A percentile compares a stretch with the other conserved stretches of the same genome.
These are phyloP conservation scores for Nowickia ferox DNA, from an alignment of 2,888 invertebrate genomes.

Conservation along the genomic window DNA sequence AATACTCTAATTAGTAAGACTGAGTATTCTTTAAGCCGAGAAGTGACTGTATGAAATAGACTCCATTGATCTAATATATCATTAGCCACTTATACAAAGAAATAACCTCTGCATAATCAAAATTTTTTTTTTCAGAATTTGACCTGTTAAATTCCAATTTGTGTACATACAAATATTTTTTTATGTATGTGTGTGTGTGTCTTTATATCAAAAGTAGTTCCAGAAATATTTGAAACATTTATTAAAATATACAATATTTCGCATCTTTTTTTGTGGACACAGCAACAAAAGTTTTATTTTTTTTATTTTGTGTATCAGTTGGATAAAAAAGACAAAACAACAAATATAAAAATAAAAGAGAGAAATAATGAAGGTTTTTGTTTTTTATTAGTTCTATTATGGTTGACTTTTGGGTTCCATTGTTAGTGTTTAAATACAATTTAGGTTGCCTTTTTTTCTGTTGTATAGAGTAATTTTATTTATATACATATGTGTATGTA, in stretches of 20 bases:
- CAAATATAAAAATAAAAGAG: not conserved
- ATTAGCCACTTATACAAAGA: no score
- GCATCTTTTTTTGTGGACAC: not conserved
- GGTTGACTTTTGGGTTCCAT: conserved; percentile 54
- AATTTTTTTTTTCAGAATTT: not conserved
- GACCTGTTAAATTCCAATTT: not conserved
- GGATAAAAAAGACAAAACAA: not conserved
- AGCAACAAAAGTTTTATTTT: conserved; percentile 24
- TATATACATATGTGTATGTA: not conserved
- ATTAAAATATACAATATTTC: conserved; percentile 13
- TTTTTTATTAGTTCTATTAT: conserved; percentile 51
- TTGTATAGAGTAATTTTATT: no score
- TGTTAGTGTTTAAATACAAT: conserved; percentile 28
- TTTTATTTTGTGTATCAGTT: conserved; percentile 7
- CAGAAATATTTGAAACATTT: conserved; percentile 29
- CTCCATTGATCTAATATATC: no score
- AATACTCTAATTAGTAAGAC: no score
- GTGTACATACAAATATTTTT: conserved; percentile 4
- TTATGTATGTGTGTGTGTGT: not conserved
- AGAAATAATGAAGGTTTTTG: conserved; percentile 42
- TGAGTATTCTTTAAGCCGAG: no score
- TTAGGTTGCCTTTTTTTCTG: not conserved
- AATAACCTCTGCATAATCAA: no score
- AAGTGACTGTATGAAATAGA: no score
- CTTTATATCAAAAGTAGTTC: conserved; percentile 29